phyloP scores from a whole-genome alignment of 2,888 invertebrate genomes.

The Coleophora flavipennella region DNA sequence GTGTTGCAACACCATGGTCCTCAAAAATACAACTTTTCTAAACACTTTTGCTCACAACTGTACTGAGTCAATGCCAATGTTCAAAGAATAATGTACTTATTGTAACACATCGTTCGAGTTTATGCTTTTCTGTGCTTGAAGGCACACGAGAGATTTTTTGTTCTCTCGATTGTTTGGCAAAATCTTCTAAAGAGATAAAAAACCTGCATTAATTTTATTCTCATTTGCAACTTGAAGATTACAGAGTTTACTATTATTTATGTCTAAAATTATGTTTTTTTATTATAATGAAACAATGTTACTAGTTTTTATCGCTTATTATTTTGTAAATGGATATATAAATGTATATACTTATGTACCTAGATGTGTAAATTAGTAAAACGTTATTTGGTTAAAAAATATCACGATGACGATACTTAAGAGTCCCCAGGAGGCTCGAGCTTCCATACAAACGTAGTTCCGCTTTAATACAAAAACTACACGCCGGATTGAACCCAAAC shows the following conservation, averaged over 20 bases:
- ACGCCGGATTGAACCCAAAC: too few relatives aligned
- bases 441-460: too few relatives aligned
- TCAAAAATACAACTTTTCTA: neutral
- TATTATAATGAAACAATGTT: neutral
- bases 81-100: slow-evolving; percentile 22
- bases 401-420: too few relatives aligned
- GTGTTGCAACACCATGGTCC: too few relatives aligned
- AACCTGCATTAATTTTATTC: neutral
- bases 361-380: too few relatives aligned
- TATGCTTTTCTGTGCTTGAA: neutral
- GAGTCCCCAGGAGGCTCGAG: too few relatives aligned
- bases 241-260: too few relatives aligned
- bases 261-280: too few relatives aligned
- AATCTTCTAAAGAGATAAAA: neutral
- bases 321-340: neutral
- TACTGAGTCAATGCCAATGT: slow-evolving; percentile 30
- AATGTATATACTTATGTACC: too few relatives aligned
- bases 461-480: too few relatives aligned
- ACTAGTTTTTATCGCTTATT: neutral
- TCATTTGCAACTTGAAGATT: neutral
- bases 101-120: slow-evolving; percentile 15
- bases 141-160: neutral
- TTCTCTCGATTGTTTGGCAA: neutral
- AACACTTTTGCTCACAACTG: slow-evolving; percentile 10
- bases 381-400: too few relatives aligned